phyloP scores from a whole-genome alignment of 2,888 invertebrate genomes.

The Tipula confusa region DNA sequence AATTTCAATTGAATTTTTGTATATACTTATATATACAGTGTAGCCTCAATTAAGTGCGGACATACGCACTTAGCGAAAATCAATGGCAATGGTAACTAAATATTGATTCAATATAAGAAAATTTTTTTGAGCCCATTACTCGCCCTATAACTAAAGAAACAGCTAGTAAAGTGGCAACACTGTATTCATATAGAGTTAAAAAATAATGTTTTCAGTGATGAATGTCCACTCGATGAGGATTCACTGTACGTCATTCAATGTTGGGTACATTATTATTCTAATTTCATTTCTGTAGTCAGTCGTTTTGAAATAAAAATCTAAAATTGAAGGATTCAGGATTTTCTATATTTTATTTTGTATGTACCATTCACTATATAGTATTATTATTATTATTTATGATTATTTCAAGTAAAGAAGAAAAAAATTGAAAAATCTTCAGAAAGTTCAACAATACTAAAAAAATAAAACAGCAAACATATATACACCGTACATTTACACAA shows the following conservation, averaged over 20 bases:
- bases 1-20: not conserved
- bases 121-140: too few relatives aligned
- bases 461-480: not conserved
- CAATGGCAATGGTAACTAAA: too few relatives aligned
- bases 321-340: not conserved
- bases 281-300: not conserved
- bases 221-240: too few relatives aligned
- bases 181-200: too few relatives aligned
- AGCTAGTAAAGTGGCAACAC: too few relatives aligned
- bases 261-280: constrained; percentile 12
- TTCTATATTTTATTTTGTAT: not conserved
- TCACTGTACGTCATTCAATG: too few relatives aligned
- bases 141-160: too few relatives aligned
- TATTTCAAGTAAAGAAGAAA: not conserved
- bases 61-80: too few relatives aligned
- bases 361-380: constrained; percentile 12
- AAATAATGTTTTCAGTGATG: too few relatives aligned
- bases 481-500: not conserved
- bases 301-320: not conserved
- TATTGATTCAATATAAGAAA: too few relatives aligned
- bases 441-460: not conserved
- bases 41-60: too few relatives aligned
- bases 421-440: not conserved
- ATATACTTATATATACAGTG: too few relatives aligned
- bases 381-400: constrained; percentile 20